Percentiles rank a stretch among this genome's conserved stretches.
Evolutionary conservation across 2,113 vertebrate species (phyloP).

Genomic region (Calyptommatus sinebrachiatus): DNA sequence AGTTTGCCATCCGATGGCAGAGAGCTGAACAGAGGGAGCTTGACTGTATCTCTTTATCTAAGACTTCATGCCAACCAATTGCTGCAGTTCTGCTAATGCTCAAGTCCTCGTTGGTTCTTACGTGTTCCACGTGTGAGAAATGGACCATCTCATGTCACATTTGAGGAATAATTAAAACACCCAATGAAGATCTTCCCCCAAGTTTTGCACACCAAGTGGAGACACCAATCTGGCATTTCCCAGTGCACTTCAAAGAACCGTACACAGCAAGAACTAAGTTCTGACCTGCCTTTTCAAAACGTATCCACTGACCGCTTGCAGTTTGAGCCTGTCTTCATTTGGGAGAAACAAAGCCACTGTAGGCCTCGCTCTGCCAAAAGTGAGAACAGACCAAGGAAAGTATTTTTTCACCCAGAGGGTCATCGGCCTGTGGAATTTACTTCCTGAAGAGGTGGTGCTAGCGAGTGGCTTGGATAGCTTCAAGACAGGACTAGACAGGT

Average conservation of each 20-base stretch:
- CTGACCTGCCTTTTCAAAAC: no score
- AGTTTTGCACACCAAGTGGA: neutral
- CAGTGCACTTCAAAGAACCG: neutral
- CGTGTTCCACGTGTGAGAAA: neutral
- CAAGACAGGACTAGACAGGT: no score
- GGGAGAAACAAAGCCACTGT: no score
- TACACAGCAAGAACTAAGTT: neutral
- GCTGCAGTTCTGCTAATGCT: neutral
- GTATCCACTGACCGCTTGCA: neutral
- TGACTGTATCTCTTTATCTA: neutral
- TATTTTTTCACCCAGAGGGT: no score
- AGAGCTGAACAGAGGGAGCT: neutral
- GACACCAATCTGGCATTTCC: neutral
- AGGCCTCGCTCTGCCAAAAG: neutral
- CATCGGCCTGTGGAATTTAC: no score
- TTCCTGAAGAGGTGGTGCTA: no score
- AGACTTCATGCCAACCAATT: neutral
- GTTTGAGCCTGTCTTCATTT: neutral
- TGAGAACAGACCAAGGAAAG: no score
- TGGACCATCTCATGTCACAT: neutral
- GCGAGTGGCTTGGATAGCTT: no score
- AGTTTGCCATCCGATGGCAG: neutral
- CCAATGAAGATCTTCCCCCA: neutral
- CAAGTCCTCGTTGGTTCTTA: neutral
- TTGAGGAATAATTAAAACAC: neutral